Conservation (phyloP, 2,888 invertebrate species). For the Lasioglossum malachurum region DNA sequence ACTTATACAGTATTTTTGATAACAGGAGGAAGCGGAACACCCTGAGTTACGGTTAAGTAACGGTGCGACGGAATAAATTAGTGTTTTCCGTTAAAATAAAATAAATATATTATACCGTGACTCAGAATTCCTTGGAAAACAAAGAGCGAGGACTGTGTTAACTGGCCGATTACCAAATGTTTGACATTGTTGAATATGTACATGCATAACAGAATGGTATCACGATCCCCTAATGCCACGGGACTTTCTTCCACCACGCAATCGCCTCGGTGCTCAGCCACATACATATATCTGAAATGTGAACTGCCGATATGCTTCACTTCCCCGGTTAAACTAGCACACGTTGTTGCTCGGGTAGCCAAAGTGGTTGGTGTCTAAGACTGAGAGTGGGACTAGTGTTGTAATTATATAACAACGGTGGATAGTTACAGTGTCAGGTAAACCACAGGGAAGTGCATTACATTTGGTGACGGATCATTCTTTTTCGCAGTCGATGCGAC, state of each 20-base stretch:
- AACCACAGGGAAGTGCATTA: not conserved
- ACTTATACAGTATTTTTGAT: not conserved
- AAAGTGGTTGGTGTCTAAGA: slow-evolving; percentile 30
- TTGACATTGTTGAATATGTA: slow-evolving; percentile 8
- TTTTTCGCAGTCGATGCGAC: not conserved
- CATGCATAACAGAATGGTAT: not conserved
- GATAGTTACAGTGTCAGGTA: slow-evolving; percentile 38
- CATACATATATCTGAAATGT: slow-evolving; percentile 57
- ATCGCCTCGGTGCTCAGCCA: not conserved
- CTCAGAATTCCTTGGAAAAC: not conserved
- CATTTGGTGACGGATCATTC: not conserved
- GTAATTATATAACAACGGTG: slow-evolving; percentile 40
- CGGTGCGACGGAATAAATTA: not conserved
- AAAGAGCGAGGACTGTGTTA: not conserved
- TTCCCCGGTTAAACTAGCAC: slow-evolving; percentile 54
- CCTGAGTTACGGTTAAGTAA: not conserved
- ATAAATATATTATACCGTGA: not conserved
- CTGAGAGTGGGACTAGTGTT: slow-evolving; percentile 30
- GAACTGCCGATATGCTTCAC: slow-evolving; percentile 55
- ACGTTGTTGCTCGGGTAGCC: slow-evolving; percentile 50
- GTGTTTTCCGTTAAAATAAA: not conserved
- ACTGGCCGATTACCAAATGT: not conserved
- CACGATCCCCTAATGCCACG: slow-evolving; percentile 24
- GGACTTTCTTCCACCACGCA: slow-evolving; percentile 44
- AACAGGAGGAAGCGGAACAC: not conserved